A percentile compares a stretch with the other conserved stretches of the same genome.
Conservation (phyloP, 2,113 vertebrate species). For the Thoracochromis brauschi region DNA sequence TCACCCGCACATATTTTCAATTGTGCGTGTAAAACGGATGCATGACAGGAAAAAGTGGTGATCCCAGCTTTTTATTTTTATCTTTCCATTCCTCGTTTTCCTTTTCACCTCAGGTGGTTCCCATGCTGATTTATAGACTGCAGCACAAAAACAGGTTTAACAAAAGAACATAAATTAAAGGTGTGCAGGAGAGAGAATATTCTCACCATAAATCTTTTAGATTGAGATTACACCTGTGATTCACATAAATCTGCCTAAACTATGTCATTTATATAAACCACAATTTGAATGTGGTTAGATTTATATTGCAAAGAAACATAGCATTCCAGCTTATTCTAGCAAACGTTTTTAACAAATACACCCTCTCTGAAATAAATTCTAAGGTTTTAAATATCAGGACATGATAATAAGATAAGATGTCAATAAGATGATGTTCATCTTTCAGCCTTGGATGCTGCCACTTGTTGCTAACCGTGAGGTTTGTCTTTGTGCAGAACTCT, state of each 20-base stretch:
- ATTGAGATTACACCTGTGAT: neutral
- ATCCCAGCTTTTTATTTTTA: neutral
- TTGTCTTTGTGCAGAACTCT: slow-evolving; percentile 64
- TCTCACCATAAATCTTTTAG: neutral
- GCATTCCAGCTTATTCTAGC: neutral
- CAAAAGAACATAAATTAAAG: neutral
- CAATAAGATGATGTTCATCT: neutral
- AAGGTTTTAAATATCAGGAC: neutral
- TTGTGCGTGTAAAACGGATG: neutral
- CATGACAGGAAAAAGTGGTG: neutral
- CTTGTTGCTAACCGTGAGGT: neutral
- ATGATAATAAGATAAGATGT: neutral
- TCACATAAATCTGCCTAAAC: neutral
- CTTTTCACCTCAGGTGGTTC: neutral
- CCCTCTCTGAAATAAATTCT: neutral
- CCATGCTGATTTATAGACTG: neutral
- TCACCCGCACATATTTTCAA: neutral
- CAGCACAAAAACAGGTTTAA: neutral
- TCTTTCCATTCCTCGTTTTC: neutral
- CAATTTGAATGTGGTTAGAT: neutral
- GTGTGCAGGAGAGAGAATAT: neutral
- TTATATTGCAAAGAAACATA: neutral
- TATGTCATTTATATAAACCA: no score
- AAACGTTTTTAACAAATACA: neutral
- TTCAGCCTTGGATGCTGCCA: neutral